phyloP scores from a whole-genome alignment of 1,140 invertebrate species.

The Oryctes rhinoceros region DNA sequence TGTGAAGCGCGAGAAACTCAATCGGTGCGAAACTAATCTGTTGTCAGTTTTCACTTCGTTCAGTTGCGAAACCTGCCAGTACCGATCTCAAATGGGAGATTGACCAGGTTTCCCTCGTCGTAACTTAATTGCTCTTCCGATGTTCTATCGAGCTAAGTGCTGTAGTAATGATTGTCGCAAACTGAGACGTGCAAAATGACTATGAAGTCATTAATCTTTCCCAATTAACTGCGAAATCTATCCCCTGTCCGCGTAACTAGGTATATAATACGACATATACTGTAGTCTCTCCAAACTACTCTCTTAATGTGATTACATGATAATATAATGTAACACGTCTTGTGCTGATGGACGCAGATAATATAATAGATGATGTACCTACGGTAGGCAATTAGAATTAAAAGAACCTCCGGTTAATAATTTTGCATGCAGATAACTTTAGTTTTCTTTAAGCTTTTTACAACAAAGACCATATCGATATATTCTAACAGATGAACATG shows the following conservation, averaged over 20 bases:
- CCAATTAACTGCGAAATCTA: background rate
- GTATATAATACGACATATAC: background rate
- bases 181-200: conserved; percentile 2
- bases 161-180: background rate
- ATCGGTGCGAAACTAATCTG: too few species aligned
- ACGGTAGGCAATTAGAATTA: background rate
- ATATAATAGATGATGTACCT: background rate
- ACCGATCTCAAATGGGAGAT: background rate
- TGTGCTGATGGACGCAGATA: background rate
- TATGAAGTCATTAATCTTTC: conserved; percentile 4
- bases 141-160: background rate
- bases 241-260: background rate
- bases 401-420: background rate
- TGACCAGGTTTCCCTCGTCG: background rate
- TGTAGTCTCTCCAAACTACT: background rate
- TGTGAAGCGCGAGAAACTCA: too few species aligned
- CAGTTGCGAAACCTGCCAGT: too few species aligned
- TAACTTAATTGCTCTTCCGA: background rate
- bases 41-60: too few species aligned
- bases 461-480: too few species aligned
- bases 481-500: too few species aligned
- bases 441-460: too few species aligned
- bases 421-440: too few species aligned
- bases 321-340: background rate
- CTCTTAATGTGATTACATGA: background rate